Base-by-base conservation (phyloP, 2,797 vertebrate species). In the Rachycentron canadum region DNA sequence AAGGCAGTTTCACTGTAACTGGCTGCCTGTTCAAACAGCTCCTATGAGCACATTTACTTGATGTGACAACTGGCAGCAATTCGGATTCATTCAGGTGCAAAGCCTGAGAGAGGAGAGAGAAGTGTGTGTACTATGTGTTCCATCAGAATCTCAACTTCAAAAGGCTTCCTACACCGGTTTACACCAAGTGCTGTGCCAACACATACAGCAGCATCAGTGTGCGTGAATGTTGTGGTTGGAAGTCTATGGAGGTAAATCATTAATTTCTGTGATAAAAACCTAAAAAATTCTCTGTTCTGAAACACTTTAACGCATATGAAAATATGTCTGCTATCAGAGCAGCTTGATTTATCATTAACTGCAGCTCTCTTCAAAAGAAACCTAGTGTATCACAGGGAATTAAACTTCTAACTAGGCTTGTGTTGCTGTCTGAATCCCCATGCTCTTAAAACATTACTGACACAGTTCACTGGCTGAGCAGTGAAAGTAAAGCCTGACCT, bases 121-220 rank as follows among this genome's bases (percentile, higher is more conserved):
- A 21, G 62, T 7, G 43, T 26, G 57, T 71, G 58, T 45, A n/a
- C 32, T 41, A 34, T 5, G 63, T 2, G 41, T 72, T 73, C 62
- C 53, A 60, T 70, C 68, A 63, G 43, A 62, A 7, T 10, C 3
- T 14, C 10, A 64, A 41, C 73, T 86, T 84, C 79, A 86, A 88
- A 86, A 80, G 38, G 53, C 41, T 76, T 62, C 58, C 55, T 52
- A 67, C 81, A 84, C 88, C 79, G 75, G 79, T 67, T 60, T 45
- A 61, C 14, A 64, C 75, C 17, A n/a, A 45, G 47, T 5, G 38
- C 60, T 0, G 25, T 21, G 73, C 82, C 79, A 75, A 85, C 47
- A 79, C 60, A 70, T 7, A 77, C 62, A 53, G 61, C 50, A 65
- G 64, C 82, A 65, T 70, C 50, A 16, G 30, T 3, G 58, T 63